Conservation (phyloP, 1,140 invertebrate genomes). For the Drosophila nigrodunni region DNA sequence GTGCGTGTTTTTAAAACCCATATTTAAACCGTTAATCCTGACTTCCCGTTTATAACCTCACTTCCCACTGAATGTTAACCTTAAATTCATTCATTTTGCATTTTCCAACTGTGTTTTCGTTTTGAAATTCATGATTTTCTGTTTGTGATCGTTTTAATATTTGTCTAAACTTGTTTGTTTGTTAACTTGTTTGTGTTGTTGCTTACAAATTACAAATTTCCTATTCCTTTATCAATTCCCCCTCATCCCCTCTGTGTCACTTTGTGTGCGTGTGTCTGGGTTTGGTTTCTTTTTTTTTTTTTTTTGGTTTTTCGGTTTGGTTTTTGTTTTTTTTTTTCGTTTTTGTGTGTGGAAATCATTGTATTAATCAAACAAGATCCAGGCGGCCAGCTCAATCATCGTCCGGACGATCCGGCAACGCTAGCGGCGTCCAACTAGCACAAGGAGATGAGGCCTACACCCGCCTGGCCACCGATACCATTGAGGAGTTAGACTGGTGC, state of each 20-base stretch:
- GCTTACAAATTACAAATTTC: slow-evolving; percentile 27
- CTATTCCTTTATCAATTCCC: neutral
- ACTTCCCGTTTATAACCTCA: neutral
- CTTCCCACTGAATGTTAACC: slow-evolving; percentile 12
- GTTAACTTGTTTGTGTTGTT: slow-evolving; percentile 23
- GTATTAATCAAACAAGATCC: slow-evolving; percentile 84
- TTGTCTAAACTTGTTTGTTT: slow-evolving; percentile 31
- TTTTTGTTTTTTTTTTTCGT: slow-evolving; percentile 29
- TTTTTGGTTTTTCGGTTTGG: neutral
- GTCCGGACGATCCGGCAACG: slow-evolving; percentile 66
- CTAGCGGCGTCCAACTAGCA: slow-evolving; percentile 71
- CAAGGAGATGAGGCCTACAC: slow-evolving; percentile 94
- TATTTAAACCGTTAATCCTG: neutral
- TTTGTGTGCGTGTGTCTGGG: slow-evolving; percentile 29
- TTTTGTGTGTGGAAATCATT: slow-evolving; percentile 66
- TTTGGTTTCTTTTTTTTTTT: neutral
- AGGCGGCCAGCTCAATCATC: slow-evolving; percentile 81
- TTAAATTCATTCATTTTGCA: slow-evolving; percentile 6
- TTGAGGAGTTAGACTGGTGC: slow-evolving; percentile 99
- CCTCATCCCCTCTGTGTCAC: slow-evolving; percentile 28
- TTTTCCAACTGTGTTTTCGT: slow-evolving; percentile 5
- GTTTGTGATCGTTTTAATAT: slow-evolving; percentile 20
- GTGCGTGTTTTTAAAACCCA: neutral
- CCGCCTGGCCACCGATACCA: slow-evolving; percentile 96
- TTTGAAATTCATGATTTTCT: slow-evolving; percentile 20